A percentile compares a stretch with the other conserved stretches of the same genome.
phyloP scores from a whole-genome alignment of 1,140 invertebrate species.

The Mya arenaria region DNA sequence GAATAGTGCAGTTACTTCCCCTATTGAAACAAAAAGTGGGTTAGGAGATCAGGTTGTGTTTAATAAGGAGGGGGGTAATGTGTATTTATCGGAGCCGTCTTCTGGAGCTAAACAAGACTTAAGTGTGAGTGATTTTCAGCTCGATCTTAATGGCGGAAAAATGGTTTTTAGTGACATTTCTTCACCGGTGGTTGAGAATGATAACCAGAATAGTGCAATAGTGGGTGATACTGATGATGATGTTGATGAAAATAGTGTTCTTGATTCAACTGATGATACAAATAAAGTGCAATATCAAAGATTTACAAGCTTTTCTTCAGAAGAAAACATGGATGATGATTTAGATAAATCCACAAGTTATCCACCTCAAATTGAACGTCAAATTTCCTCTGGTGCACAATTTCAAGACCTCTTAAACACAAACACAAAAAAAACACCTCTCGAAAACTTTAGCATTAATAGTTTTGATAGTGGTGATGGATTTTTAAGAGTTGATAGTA shows the following conservation, averaged over 20 bases:
- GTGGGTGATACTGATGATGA: not conserved
- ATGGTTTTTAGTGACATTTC: too few relatives aligned
- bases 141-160: constrained; percentile 1
- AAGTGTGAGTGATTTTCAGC: constrained; percentile 46
- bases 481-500: constrained; percentile 61
- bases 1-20: not conserved
- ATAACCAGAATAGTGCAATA: not conserved
- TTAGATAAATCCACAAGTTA: constrained; percentile 22
- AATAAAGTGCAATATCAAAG: constrained; percentile 49
- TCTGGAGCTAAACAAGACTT: constrained; percentile 11
- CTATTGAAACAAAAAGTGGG: not conserved
- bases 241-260: not conserved
- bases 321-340: constrained; percentile 58
- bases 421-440: constrained; percentile 61
- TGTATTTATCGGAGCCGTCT: not conserved
- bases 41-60: constrained; percentile 25
- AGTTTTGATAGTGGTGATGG: constrained; percentile 77
- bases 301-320: constrained; percentile 63
- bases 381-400: constrained; percentile 38
- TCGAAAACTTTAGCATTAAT: constrained; percentile 78
- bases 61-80: constrained; percentile 1
- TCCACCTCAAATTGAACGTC: constrained; percentile 25
- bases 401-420: constrained; percentile 70
- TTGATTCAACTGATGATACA: not conserved
- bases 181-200: not conserved